Conservation (phyloP, 2,797 vertebrate species). For the Cryptoblepharus egeriae region DNA sequence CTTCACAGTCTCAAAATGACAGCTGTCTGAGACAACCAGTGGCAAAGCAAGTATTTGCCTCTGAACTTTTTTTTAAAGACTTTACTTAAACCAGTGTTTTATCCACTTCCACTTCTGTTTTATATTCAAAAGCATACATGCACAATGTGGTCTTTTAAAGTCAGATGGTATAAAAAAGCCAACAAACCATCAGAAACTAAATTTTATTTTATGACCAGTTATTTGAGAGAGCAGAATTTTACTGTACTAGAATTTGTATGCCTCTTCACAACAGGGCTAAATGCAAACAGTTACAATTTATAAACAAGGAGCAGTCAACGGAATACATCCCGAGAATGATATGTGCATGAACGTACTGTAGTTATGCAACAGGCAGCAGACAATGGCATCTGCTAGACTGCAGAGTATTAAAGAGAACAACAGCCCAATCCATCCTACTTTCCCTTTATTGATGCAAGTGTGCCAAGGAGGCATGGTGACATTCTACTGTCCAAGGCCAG, state of each 20-base stretch:
- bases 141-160: neutral
- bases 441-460: too few species aligned
- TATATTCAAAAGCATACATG: neutral
- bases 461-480: too few species aligned
- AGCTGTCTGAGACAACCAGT: neutral
- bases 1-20: neutral
- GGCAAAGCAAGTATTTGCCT: too few species aligned
- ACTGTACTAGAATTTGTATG: neutral
- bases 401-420: neutral
- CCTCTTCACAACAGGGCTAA: neutral
- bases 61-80: neutral
- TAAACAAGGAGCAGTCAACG: neutral
- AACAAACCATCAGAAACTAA: neutral
- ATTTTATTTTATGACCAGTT: neutral
- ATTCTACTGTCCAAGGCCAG: too few species aligned
- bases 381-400: neutral
- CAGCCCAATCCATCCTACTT: too few species aligned
- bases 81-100: neutral
- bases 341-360: neutral
- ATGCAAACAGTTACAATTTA: neutral
- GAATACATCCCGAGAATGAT: neutral
- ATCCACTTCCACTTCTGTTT: neutral
- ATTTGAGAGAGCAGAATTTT: neutral
- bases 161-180: neutral
- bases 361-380: neutral